These are phyloP conservation scores for Enteromius unitaeniatus DNA, from an alignment of 2,797 vertebrate species.

Conservation along the genomic window DNA sequence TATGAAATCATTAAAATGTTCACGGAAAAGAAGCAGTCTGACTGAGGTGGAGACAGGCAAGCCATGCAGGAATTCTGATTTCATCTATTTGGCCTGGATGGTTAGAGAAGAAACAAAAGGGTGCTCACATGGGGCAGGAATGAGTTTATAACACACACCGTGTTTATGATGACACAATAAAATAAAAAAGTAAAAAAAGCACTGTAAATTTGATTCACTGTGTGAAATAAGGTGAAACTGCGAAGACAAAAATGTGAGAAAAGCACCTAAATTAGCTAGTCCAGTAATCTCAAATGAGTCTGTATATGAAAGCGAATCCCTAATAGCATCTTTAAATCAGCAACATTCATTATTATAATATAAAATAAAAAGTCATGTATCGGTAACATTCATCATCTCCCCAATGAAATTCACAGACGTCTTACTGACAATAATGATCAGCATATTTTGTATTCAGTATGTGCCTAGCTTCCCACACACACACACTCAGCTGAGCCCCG, in stretches of 20 bases:
- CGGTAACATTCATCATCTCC: background rate
- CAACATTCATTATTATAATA: background rate
- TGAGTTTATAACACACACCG: background rate
- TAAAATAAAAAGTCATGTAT: background rate
- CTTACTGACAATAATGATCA: background rate
- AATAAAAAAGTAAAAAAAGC: background rate
- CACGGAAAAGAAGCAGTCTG: background rate
- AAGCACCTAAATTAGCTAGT: background rate
- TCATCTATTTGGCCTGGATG: background rate
- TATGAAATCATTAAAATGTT: background rate
- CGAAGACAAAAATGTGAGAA: background rate
- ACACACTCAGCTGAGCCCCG: constrained; percentile 41
- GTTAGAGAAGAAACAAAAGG: background rate
- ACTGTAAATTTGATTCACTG: background rate
- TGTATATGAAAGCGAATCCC: background rate
- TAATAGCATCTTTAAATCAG: background rate
- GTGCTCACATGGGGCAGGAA: background rate
- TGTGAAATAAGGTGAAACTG: background rate
- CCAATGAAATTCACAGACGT: background rate
- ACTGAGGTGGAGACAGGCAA: background rate
- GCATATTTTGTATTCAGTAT: constrained; percentile 5
- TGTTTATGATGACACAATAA: background rate
- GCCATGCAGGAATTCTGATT: background rate
- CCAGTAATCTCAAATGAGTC: background rate
- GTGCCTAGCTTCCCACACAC: constrained; percentile 34